These are phyloP conservation scores for Dipodomys spectabilis DNA, from an alignment of 2,113 vertebrate species.

Conservation along the genomic window DNA sequence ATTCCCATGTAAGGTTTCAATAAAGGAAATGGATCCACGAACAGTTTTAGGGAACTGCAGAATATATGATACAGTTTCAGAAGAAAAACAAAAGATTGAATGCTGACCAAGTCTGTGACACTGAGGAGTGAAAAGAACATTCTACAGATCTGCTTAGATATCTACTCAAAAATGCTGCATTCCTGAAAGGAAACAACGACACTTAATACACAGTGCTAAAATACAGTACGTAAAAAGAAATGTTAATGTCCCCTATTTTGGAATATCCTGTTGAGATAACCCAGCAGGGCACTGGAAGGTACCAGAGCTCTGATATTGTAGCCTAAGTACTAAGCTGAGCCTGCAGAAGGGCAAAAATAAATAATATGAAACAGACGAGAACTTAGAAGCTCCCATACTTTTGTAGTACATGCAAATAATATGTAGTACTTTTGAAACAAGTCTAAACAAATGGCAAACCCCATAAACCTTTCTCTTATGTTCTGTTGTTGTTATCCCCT, in stretches of 20 bases:
- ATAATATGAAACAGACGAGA: neutral
- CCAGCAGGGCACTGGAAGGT: neutral
- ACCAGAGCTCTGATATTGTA: neutral
- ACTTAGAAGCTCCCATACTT: neutral
- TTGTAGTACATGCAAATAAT: neutral
- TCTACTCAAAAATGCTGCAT: neutral
- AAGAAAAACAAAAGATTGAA: neutral
- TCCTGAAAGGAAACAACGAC: neutral
- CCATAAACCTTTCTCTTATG: neutral
- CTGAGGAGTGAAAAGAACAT: neutral
- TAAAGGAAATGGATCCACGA: neutral
- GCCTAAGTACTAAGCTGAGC: neutral
- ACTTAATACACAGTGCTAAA: neutral
- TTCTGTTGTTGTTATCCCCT: neutral
- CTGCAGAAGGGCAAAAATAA: neutral
- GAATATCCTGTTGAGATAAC: no score
- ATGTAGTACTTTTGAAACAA: neutral
- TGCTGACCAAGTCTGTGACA: neutral
- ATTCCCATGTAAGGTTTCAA: neutral
- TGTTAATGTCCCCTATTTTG: no score
- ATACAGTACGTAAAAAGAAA: neutral
- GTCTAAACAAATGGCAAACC: constrained; percentile 6
- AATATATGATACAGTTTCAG: neutral
- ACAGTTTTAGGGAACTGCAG: neutral
- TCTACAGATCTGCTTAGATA: neutral